Evolutionary conservation across 2,797 vertebrate genomes (phyloP), one percentile per base, ranked within the genome.

Genomic region (Hephaestus fuliginosus): DNA sequence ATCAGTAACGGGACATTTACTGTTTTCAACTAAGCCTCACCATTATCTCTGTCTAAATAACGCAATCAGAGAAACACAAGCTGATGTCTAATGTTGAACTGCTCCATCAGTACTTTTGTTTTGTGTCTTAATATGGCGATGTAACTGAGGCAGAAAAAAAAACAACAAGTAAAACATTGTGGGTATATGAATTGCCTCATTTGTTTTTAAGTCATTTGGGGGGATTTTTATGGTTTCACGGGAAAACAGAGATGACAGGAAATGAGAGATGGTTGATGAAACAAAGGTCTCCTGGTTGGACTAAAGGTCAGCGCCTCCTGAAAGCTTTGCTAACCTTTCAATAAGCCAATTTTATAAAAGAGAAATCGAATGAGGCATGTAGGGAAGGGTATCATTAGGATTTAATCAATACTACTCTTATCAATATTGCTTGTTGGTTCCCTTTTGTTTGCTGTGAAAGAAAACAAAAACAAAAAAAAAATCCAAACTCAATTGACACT

Each of bases 291-390:
- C 0, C 13, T 36, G 41, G 69, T 14, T n/a, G 4, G 33, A 36
- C 46, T 70, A 61, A 64, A 9, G 25, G 39, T 69, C 48, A 69
- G 25, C 17, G 12, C 30, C 11, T 48, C 12, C 57, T 43, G 44
- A 68, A 48, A 53, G 41, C 71, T 20, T n/a, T 25, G 28, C 51
- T 20, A 49, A 77, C 78, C 64, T 80, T 70, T 77, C 46, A 39
- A 60, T 48, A 43, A 62, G 1, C 0, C 30, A 1, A 14, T 68
- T 67, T 66, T 43, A 11, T n/a, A 53, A 15, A 62, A 49, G 4
- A 46, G 53, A 53, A 68, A 67, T 17, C 22, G 39, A 52, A 53
- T 60, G 36, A 7, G 25, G 12, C 62, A 12, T 20, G n/a, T 1
- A 6, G 28, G 11, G 36, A 49, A 0, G 44, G 30, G 8, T 15